phyloP scores from a whole-genome alignment of 2,797 vertebrate genomes.

The Melanogrammus aeglefinus region DNA sequence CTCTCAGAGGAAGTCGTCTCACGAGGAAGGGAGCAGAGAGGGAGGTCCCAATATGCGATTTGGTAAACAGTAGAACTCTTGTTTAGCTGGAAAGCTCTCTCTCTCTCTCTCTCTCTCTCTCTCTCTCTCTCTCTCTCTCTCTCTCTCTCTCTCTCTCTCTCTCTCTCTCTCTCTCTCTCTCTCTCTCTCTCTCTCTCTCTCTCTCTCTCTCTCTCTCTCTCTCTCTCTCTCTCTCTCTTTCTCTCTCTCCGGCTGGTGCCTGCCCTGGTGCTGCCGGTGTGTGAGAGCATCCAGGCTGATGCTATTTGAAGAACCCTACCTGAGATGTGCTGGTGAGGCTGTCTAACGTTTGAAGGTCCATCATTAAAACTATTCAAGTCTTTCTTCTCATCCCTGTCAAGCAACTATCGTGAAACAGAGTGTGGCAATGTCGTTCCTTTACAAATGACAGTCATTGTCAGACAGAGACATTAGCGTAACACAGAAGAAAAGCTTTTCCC shows the following conservation, averaged over 20 bases:
- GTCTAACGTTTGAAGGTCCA: slow-evolving; percentile 65
- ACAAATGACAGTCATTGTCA: slow-evolving; percentile 78
- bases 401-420: slow-evolving; percentile 63
- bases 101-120: slow-evolving; percentile 35
- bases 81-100: slow-evolving; percentile 32
- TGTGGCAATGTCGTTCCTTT: slow-evolving; percentile 66
- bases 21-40: not conserved
- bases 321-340: slow-evolving; percentile 52
- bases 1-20: slow-evolving; percentile 34
- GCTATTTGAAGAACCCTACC: slow-evolving; percentile 61
- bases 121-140: slow-evolving; percentile 8
- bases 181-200: slow-evolving; percentile 35
- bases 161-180: slow-evolving; percentile 12
- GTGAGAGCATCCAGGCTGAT: slow-evolving; percentile 16
- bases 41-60: slow-evolving; percentile 43
- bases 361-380: slow-evolving; percentile 73
- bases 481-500: slow-evolving; percentile 62
- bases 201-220: slow-evolving; percentile 35
- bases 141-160: slow-evolving; percentile 20
- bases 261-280: slow-evolving; percentile 41
- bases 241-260: slow-evolving; percentile 44
- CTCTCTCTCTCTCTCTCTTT: not conserved
- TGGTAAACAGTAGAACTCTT: slow-evolving; percentile 57
- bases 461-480: slow-evolving; percentile 63
- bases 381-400: slow-evolving; percentile 70